Conservation (phyloP, 2,113 vertebrate species). For the Callopanchax toddi region DNA sequence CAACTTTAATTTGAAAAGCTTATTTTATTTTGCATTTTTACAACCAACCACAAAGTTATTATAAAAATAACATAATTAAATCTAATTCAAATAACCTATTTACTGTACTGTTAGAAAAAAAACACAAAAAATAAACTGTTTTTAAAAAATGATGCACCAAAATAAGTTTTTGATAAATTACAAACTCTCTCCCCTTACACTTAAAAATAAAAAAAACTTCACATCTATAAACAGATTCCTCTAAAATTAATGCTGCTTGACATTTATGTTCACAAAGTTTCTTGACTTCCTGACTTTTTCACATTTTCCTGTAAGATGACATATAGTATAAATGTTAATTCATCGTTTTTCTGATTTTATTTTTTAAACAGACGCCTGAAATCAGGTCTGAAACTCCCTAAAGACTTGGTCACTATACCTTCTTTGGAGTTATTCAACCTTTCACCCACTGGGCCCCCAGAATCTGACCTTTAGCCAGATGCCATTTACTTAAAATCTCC, state of each 20-base stretch:
- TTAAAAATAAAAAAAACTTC: neutral
- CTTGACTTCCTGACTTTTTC: neutral
- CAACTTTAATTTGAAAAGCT: too few species aligned
- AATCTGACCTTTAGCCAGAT: conserved; percentile 83
- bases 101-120: too few species aligned
- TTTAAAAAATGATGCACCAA: too few species aligned
- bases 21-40: too few species aligned
- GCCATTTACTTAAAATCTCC: conserved; percentile 82
- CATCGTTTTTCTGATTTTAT: neutral
- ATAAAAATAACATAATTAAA: too few species aligned
- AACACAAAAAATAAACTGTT: too few species aligned
- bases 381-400: conserved; percentile 62
- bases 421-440: conserved; percentile 88
- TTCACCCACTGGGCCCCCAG: conserved; percentile 82
- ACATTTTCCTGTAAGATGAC: neutral
- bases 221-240: neutral
- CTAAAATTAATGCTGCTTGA: neutral
- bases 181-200: too few species aligned
- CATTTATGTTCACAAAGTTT: neutral
- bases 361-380: conserved; percentile 1
- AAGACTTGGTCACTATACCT: conserved; percentile 77
- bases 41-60: too few species aligned
- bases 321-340: neutral
- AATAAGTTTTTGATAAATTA: too few species aligned
- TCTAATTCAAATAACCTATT: too few species aligned